phyloP scores from a whole-genome alignment of 2,797 vertebrate species.

The Hydrolagus colliei region DNA sequence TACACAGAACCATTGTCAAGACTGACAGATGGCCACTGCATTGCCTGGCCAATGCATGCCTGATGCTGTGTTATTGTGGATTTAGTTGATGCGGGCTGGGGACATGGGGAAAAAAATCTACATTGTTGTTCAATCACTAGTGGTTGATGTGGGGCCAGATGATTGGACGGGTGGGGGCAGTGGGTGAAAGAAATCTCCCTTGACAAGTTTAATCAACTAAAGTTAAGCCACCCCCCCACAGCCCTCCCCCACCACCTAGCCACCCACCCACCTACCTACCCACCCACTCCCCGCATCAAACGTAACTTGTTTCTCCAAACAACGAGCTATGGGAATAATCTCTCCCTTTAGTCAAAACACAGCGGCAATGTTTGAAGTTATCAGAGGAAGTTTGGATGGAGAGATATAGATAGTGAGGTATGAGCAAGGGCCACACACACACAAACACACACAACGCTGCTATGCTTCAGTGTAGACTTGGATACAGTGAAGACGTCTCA shows the following conservation, averaged over 20 bases:
- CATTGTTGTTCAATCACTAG: constrained; percentile 10
- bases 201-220: too few species aligned
- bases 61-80: constrained; percentile 4
- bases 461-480: constrained; percentile 4
- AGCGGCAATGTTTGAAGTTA: neutral
- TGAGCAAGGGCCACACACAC: constrained; percentile 7
- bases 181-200: too few species aligned
- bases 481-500: neutral
- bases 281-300: neutral
- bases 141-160: constrained; percentile 18
- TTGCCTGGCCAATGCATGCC: constrained; percentile 22
- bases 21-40: constrained; percentile 28
- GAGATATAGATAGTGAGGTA: neutral
- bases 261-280: neutral
- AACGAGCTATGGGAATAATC: neutral
- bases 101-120: constrained; percentile 3
- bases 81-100: constrained; percentile 16
- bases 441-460: neutral
- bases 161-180: too few species aligned
- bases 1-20: constrained; percentile 25
- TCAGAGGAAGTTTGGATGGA: neutral
- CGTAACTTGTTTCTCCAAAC: neutral
- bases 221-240: too few species aligned
- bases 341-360: neutral
- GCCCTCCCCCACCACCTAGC: neutral